Conservation (phyloP, 2,888 invertebrate genomes). For the Acronicta aceris region DNA sequence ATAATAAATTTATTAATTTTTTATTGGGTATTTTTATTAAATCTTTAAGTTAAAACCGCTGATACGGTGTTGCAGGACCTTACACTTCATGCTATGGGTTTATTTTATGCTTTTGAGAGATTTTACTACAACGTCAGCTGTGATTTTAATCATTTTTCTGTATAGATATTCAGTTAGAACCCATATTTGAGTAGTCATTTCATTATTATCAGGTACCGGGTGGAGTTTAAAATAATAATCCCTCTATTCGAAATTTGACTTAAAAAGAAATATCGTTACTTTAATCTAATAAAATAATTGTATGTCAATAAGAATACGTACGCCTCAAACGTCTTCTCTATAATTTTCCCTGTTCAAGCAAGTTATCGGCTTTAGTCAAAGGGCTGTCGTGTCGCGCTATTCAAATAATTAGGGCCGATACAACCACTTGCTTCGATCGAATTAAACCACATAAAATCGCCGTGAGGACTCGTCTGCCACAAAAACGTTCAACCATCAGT, state of each 20-base stretch:
- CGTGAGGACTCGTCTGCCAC: slow-evolving; percentile 63
- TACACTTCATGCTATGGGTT: too few species aligned
- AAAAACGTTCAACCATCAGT: slow-evolving; percentile 74
- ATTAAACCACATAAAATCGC: slow-evolving; percentile 85
- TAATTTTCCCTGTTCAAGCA: slow-evolving; percentile 57
- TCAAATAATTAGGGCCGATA: slow-evolving; percentile 86
- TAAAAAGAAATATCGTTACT: not conserved
- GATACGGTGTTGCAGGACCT: too few species aligned
- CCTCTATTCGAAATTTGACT: not conserved
- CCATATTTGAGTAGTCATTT: too few species aligned
- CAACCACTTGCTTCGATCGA: slow-evolving; percentile 77
- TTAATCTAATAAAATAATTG: not conserved
- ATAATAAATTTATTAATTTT: too few species aligned
- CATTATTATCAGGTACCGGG: slow-evolving; percentile 2
- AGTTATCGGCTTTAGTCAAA: slow-evolving; percentile 82
- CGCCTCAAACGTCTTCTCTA: slow-evolving; percentile 54
- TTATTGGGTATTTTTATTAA: too few species aligned
- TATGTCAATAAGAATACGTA: slow-evolving; percentile 8
- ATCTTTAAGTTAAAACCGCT: too few species aligned
- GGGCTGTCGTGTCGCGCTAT: slow-evolving; percentile 80
- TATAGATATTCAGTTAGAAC: slow-evolving; percentile 15
- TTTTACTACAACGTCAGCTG: slow-evolving; percentile 1
- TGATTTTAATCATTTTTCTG: slow-evolving; percentile 3
- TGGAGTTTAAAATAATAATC: slow-evolving; percentile 1
- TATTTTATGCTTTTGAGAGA: too few species aligned